Conservation (phyloP, 1,140 invertebrate genomes). For the Drosophila eugracilis region DNA sequence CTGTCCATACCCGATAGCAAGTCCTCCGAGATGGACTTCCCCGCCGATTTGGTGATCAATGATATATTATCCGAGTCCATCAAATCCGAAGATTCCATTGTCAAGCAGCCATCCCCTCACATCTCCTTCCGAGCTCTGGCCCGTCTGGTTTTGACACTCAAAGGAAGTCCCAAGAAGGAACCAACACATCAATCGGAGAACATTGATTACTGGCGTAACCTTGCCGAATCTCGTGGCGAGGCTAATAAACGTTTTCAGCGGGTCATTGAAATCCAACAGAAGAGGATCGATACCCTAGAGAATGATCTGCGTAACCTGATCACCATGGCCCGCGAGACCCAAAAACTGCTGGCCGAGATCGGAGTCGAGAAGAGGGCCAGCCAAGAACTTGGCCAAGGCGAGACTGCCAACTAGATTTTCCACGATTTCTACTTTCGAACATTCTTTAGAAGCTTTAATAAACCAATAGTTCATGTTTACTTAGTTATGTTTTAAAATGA, state of each 20-base stretch:
- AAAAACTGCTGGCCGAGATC: conserved; percentile 45
- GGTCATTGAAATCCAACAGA: conserved; percentile 41
- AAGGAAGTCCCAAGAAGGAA: conserved; percentile 5
- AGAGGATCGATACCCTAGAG: conserved; percentile 47
- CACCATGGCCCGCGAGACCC: conserved; percentile 50
- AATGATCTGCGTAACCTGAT: conserved; percentile 31
- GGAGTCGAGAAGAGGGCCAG: conserved; percentile 6
- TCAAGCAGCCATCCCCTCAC: not conserved
- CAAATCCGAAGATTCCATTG: not conserved
- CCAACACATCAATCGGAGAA: not conserved
- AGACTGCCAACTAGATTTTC: conserved; percentile 4
- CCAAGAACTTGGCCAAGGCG: conserved; percentile 5
- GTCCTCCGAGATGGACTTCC: not conserved
- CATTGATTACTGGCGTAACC: conserved; percentile 44
- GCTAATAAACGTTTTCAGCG: conserved; percentile 23
- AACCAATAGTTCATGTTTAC: not conserved
- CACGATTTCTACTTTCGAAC: conserved; percentile 8
- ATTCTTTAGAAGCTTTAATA: conserved; percentile 7
- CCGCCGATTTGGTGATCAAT: conserved; percentile 2
- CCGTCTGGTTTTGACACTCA: conserved; percentile 24
- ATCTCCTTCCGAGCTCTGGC: conserved; percentile 34
- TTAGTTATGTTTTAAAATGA: too few relatives aligned
- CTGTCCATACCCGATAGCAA: not conserved
- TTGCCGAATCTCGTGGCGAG: conserved; percentile 34
- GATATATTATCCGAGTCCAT: conserved; percentile 13